Percentiles rank a stretch among this genome's conserved stretches.
Evolutionary conservation across 1,140 invertebrate species (phyloP).

Genomic region (Atta cephalotes): DNA sequence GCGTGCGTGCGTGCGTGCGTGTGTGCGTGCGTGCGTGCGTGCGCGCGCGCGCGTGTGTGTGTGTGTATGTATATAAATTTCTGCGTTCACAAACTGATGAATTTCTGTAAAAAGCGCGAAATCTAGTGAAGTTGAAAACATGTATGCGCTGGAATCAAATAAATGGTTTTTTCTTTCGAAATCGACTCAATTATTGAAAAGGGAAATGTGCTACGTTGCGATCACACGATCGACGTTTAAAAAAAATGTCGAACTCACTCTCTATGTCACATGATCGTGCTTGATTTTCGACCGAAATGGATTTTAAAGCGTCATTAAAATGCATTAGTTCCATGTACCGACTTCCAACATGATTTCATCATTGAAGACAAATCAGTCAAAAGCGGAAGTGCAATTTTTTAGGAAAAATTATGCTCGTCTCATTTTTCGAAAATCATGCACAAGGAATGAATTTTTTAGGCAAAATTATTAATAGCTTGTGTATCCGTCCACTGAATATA

Average conservation of each 20-base stretch:
- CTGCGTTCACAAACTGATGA: constrained; percentile 20
- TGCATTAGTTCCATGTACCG: constrained; percentile 43
- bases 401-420: constrained; percentile 11
- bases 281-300: constrained; percentile 49
- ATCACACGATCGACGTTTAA: constrained; percentile 33
- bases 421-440: constrained; percentile 41
- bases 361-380: constrained; percentile 20
- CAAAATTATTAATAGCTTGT: constrained; percentile 69
- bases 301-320: constrained; percentile 56
- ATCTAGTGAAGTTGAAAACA: constrained; percentile 44
- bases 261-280: constrained; percentile 44
- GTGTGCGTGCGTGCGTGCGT: too few relatives aligned
- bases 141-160: constrained; percentile 60
- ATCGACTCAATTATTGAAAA: constrained; percentile 57
- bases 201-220: constrained; percentile 36
- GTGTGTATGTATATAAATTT: background rate
- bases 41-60: too few relatives aligned
- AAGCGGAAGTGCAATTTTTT: background rate
- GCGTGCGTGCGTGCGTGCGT: too few relatives aligned
- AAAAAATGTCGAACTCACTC: constrained; percentile 38
- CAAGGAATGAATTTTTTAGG: constrained; percentile 35
- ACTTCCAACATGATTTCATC: constrained; percentile 7
- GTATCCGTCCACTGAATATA: constrained; percentile 72
- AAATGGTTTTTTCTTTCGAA: constrained; percentile 58
- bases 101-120: constrained; percentile 53